Base-by-base conservation (phyloP, 2,113 vertebrate genomes). In the Odontophorus gujanensis region DNA sequence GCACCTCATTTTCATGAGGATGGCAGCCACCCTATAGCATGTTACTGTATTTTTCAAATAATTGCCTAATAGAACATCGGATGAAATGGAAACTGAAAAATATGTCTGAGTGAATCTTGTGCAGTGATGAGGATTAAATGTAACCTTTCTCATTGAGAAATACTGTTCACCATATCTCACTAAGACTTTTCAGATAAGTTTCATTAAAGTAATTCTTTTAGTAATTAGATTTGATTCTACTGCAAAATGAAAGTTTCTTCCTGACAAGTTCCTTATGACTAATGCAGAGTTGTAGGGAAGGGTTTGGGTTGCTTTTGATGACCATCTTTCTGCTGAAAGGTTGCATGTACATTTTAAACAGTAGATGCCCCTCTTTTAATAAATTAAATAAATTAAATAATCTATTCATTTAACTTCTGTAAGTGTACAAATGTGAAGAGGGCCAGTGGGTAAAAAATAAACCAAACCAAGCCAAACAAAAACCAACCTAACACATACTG, bases 201-300 rank as follows among this genome's bases (percentile, higher is more conserved):
- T 81, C n/a, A 55, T 81, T 90, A 81, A 88, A 86, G 61, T 84
- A 86, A 53, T 90, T 86, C 3, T 86, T 87, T 48, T 36, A 62
- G 34, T 76, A 87, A 85, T 73, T 58, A 85, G 34, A 67, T 77
- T 77, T 71, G 20, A 21, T 77, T 89, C 55, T 85, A 40, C 38
- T 67, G 71, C 43, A 91, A 79, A 87, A 55, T 38, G 25, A 73
- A 89, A 89, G 17, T 63, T 93, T 82, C 40, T 82, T 47, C n/a
- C 50, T 43, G 28, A 51, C 9, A 66, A 43, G 50, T 55, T 89
- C 32, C 24, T 92, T 42, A 76, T 40, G 47, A 74, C n/a, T 75
- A 76, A 73, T 17, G 63, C 7, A 63, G 20, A 87, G 71, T 77
- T 48, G 32, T 51, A 43, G 63, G 92, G 48, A 73, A 58, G 13